These are phyloP conservation scores for Lasiommata megera DNA, from an alignment of 2,888 invertebrate genomes.

Conservation along the genomic window DNA sequence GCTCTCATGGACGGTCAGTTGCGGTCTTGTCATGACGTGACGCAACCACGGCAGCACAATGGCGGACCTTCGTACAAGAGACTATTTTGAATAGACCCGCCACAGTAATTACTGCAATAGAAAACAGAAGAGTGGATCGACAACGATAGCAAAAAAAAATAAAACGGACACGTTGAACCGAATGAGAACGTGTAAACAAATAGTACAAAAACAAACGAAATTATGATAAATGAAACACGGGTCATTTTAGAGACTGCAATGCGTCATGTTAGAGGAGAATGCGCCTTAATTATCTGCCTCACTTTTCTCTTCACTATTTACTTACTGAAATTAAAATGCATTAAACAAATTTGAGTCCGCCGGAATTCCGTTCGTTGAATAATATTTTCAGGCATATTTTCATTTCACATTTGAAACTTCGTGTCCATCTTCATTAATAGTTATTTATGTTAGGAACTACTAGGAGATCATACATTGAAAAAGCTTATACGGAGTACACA, in stretches of 20 bases:
- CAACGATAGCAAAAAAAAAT: constrained; percentile 48
- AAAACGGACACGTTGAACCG: constrained; percentile 42
- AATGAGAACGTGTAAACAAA: constrained; percentile 27
- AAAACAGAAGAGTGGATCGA: constrained; percentile 37
- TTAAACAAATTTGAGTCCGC: constrained; percentile 27
- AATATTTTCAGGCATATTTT: constrained; percentile 24
- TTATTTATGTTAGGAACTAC: constrained; percentile 3
- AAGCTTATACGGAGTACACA: constrained; percentile 14
- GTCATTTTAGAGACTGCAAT: constrained; percentile 29
- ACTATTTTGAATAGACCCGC: constrained; percentile 47
- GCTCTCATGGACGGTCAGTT: constrained; percentile 45
- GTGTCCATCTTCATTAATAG: constrained; percentile 12
- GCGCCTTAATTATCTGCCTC: constrained; percentile 27
- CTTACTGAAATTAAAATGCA: constrained; percentile 30
- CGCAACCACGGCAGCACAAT: constrained; percentile 57
- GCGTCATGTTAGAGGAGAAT: constrained; percentile 25
- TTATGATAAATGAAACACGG: constrained; percentile 36
- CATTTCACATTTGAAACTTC: constrained; percentile 22
- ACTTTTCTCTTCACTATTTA: constrained; percentile 28
- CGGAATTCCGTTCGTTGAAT: constrained; percentile 19
- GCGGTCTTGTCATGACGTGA: constrained; percentile 49
- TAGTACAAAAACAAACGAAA: constrained; percentile 38
- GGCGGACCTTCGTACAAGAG: constrained; percentile 55
- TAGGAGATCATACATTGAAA: background rate
- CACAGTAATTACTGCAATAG: constrained; percentile 51